Percentiles rank a stretch among this genome's conserved stretches.
These are phyloP conservation scores for Darevskia mixta DNA, from an alignment of 2,797 vertebrate species.

Conservation along the genomic window DNA sequence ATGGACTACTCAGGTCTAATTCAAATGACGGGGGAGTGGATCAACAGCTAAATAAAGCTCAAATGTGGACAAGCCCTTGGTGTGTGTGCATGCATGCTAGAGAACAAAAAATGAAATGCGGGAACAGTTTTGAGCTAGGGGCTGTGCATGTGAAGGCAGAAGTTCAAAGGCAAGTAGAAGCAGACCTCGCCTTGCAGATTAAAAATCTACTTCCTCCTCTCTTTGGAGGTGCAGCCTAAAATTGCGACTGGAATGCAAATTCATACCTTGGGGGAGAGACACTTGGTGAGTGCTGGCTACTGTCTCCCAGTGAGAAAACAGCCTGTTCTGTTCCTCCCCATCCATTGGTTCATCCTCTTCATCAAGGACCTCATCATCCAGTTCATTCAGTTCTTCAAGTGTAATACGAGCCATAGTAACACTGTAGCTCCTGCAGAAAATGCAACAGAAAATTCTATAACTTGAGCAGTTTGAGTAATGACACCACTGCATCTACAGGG, in stretches of 20 bases:
- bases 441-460: background rate
- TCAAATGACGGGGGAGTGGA: too few relatives aligned
- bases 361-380: slow-evolving; percentile 80
- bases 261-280: slow-evolving; percentile 82
- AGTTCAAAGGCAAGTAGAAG: background rate
- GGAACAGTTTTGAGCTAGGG: background rate
- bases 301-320: slow-evolving; percentile 84
- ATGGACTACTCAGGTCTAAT: too few relatives aligned
- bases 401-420: slow-evolving; percentile 84
- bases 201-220: background rate
- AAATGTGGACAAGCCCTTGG: too few relatives aligned
- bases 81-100: background rate
- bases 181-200: background rate
- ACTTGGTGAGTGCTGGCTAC: slow-evolving; percentile 87
- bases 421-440: background rate
- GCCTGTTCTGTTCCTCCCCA: slow-evolving; percentile 67
- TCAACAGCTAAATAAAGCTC: too few relatives aligned
- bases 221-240: background rate
- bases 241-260: background rate
- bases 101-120: background rate
- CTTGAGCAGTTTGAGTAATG: background rate
- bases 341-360: slow-evolving; percentile 75
- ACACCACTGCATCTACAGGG: background rate
- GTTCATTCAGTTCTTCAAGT: slow-evolving; percentile 82
- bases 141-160: background rate